Evolutionary conservation across 2,888 invertebrate genomes (phyloP), one percentile per base, ranked within the genome.

Genomic region (Pammene aurita): DNA sequence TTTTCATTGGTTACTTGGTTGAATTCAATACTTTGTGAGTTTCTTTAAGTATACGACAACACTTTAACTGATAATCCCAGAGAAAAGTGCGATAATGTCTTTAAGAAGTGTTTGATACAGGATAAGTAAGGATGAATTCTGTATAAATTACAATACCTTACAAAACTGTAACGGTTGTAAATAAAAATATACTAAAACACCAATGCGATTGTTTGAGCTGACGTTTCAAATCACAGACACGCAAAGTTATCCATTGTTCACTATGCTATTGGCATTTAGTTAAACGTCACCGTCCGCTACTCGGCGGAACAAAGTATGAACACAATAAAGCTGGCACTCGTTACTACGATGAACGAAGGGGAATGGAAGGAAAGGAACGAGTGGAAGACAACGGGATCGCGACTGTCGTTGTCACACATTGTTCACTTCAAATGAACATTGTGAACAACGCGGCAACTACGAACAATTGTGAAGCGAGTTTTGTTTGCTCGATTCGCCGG

Each of bases 371-470:
- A 63, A 55, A 41, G 38, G 26, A 62, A 50, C 50, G 61, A 64
- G 55, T 54, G 55, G 56, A 60, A 64, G 69, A 69, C 65, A 69
- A 69, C 69, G 46, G 64, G 60, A 65, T 69, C 69, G 64, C 69
- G 63, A 68, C 69, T 69, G 69, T 60, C 69, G 60, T 65, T 69
- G 69, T 69, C 69, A 64, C 69, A 69, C 69, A 65, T 69, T 69
- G 69, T 69, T 69, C 64, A 14, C 64, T 64, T 58, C 58, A 64
- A 64, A 68, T 58, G 68, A 68, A 68, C 68, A 64, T 62, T 48
- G 56, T 60, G 54, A 66, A 62, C 62, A 67, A 67, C 67, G 62
- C 46, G 35, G 44, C 68, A 69, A 65, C 69, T 60, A 38, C 46
- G 69, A 69, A 69, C 69, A 65, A 65, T 65, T 52, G 63, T 35